A percentile compares a stretch with the other conserved stretches of the same genome.
phyloP scores from a whole-genome alignment of 2,888 invertebrate species.

The Argynnis bischoffii region DNA sequence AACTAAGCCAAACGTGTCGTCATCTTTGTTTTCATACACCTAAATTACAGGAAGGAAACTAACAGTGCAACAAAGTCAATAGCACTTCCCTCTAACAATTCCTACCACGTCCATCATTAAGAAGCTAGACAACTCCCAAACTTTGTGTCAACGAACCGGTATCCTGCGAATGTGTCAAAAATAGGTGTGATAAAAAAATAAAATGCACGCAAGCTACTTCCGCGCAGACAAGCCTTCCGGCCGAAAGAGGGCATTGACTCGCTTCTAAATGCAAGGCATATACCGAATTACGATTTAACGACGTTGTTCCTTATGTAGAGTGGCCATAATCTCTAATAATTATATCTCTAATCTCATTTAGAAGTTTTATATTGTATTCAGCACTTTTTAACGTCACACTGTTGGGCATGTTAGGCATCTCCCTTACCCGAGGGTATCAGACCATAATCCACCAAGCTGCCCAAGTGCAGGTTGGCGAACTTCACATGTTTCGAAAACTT shows the following conservation, averaged over 20 bases:
- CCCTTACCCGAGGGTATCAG: too few relatives aligned
- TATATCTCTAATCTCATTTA: not conserved
- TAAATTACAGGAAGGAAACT: not conserved
- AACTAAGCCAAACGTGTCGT: not conserved
- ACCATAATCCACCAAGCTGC: too few relatives aligned
- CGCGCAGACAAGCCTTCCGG: slow-evolving; percentile 69
- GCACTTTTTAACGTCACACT: not conserved
- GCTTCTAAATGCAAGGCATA: slow-evolving; percentile 60
- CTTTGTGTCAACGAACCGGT: slow-evolving; percentile 47
- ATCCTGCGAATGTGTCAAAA: slow-evolving; percentile 73
- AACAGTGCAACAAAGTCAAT: slow-evolving; percentile 19
- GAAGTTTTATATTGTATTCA: not conserved
- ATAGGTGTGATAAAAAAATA: slow-evolving; percentile 63
- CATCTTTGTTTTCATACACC: not conserved
- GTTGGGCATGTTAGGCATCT: too few relatives aligned
- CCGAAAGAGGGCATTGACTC: slow-evolving; percentile 59
- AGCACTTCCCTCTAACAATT: slow-evolving; percentile 3
- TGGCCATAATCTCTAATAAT: slow-evolving; percentile 36
- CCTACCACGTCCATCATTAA: slow-evolving; percentile 31
- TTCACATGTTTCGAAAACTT: too few relatives aligned
- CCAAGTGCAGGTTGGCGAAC: too few relatives aligned
- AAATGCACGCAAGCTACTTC: slow-evolving; percentile 70
- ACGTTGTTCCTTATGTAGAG: slow-evolving; percentile 48
- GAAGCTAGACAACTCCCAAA: slow-evolving; percentile 40
- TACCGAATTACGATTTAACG: slow-evolving; percentile 67